Conservation (phyloP, 2,113 vertebrate genomes). For the Artemisiospiza belli region DNA sequence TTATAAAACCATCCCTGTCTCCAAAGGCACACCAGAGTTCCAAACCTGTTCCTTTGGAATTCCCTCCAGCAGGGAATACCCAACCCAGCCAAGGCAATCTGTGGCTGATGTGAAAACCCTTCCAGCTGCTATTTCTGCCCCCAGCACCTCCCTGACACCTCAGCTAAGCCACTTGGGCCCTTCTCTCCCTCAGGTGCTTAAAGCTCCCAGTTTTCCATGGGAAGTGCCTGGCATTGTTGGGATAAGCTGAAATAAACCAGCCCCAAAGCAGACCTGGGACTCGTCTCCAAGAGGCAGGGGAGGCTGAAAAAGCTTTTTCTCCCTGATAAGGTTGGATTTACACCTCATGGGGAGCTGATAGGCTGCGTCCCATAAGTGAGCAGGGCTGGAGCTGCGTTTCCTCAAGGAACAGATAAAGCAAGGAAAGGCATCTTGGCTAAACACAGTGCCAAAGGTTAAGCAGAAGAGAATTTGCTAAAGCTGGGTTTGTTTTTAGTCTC, state of each 20-base stretch:
- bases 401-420: conserved; percentile 38
- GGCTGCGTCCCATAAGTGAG: neutral
- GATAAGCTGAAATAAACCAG: conserved; percentile 41
- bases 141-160: neutral
- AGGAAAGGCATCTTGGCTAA: neutral
- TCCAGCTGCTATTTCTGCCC: conserved; percentile 17
- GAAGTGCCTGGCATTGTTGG: neutral
- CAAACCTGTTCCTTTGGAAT: neutral
- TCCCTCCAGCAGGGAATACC: neutral
- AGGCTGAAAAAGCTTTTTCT: conserved; percentile 57
- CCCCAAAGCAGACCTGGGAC: neutral
- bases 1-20: fast-evolving
- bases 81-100: neutral
- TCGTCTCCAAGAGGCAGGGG: neutral
- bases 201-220: neutral
- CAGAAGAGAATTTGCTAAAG: neutral
- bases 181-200: neutral
- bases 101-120: neutral
- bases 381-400: neutral
- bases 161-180: neutral
- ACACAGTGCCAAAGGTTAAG: conserved; percentile 40
- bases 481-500: neutral
- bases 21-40: neutral
- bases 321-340: conserved; percentile 62
- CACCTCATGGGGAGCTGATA: conserved; percentile 52